Conservation (phyloP, 2,113 vertebrate genomes). For the Rhinolophus sinicus region DNA sequence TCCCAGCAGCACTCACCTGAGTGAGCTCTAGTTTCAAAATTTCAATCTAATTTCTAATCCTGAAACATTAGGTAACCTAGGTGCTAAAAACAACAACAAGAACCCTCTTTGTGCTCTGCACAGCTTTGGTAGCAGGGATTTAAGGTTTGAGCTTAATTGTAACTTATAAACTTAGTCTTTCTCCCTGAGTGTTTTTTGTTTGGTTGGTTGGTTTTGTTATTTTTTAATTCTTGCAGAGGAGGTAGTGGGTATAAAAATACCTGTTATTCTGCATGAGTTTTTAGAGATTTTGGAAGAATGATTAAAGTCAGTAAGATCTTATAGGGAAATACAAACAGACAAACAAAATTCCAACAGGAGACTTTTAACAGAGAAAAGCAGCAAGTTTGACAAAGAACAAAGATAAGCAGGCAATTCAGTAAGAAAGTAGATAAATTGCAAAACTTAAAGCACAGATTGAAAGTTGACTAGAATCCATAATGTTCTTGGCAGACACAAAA, state of each 20-base stretch:
- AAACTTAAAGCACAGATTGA: background rate
- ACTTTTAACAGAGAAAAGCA: background rate
- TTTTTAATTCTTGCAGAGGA: background rate
- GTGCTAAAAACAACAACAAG: background rate
- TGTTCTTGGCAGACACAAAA: background rate
- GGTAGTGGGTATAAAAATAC: background rate
- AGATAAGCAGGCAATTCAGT: background rate
- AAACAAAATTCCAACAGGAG: background rate
- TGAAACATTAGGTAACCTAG: background rate
- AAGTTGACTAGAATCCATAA: background rate
- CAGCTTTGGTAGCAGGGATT: background rate
- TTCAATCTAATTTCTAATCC: conserved; percentile 10
- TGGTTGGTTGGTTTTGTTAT: too few relatives aligned
- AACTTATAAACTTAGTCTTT: background rate
- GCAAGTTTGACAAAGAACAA: background rate
- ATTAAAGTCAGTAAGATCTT: background rate
- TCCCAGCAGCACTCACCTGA: background rate
- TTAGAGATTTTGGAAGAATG: background rate
- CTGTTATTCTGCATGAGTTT: background rate
- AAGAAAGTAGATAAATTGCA: background rate
- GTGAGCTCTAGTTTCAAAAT: background rate
- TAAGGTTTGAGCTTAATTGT: background rate
- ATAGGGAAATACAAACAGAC: background rate
- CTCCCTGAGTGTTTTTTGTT: background rate
- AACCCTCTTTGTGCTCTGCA: background rate